These are phyloP conservation scores for Drosophila chauvacae DNA, from an alignment of 1,140 invertebrate species.

Conservation along the genomic window DNA sequence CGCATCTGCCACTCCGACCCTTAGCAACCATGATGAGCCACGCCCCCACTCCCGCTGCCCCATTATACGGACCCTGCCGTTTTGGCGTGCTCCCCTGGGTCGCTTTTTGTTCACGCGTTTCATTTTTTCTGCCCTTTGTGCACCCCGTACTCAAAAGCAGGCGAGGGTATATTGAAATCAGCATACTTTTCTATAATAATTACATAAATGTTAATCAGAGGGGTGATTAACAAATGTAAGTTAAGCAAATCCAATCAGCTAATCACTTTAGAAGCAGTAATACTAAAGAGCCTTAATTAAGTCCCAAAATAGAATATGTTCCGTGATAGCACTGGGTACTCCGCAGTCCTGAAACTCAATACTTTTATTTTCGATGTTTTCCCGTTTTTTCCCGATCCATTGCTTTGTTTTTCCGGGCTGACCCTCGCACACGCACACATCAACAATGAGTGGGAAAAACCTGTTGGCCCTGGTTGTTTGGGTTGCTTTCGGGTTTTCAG, in stretches of 20 bases:
- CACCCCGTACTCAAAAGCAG: background rate
- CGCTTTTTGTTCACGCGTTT: conserved; percentile 49
- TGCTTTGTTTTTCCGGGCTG: conserved; percentile 43
- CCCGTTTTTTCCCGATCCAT: conserved; percentile 21
- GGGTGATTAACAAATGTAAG: background rate
- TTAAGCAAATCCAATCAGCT: background rate
- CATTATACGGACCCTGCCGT: conserved; percentile 18
- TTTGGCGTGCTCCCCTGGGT: conserved; percentile 39
- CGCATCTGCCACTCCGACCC: background rate
- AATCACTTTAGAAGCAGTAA: too few relatives aligned
- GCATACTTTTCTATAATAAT: background rate
- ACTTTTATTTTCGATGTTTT: background rate
- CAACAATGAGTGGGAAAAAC: conserved; percentile 50
- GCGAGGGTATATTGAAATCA: conserved; percentile 3
- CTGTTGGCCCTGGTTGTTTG: conserved; percentile 45
- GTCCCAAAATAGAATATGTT: background rate
- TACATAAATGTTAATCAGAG: background rate
- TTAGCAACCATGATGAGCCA: background rate
- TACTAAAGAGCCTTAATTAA: background rate
- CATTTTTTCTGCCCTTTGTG: conserved; percentile 32
- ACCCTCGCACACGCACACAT: conserved; percentile 10
- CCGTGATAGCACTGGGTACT: conserved; percentile 6
- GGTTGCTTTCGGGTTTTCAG: conserved; percentile 29
- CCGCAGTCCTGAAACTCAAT: background rate
- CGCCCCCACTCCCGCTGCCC: background rate